These are phyloP conservation scores for Trichomycterus rosablanca DNA, from an alignment of 2,113 vertebrate species.

Conservation along the genomic window DNA sequence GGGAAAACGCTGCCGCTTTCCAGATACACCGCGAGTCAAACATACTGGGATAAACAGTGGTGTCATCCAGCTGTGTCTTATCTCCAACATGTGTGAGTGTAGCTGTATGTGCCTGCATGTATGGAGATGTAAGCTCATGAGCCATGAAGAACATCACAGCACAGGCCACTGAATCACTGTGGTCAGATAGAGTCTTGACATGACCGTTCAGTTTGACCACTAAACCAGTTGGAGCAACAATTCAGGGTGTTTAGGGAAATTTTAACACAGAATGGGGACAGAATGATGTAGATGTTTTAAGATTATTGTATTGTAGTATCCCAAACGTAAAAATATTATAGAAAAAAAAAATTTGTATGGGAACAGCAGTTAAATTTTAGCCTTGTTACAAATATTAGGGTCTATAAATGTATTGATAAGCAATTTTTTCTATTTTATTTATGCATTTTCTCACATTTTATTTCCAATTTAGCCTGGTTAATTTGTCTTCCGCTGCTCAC, in stretches of 20 bases:
- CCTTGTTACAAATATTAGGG: too few species aligned
- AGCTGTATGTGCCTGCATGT: conserved; percentile 28
- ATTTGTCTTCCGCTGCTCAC: too few species aligned
- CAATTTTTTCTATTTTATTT: too few species aligned
- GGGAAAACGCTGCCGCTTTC: conserved; percentile 26
- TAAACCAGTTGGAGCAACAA: not conserved
- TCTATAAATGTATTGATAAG: too few species aligned
- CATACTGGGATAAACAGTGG: conserved; percentile 21
- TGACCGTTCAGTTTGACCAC: conserved; percentile 15
- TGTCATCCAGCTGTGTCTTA: conserved; percentile 32
- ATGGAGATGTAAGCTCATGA: conserved; percentile 31
- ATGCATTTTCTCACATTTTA: too few species aligned
- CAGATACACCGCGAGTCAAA: conserved; percentile 21
- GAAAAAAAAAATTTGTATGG: too few species aligned
- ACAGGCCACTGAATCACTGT: conserved; percentile 21
- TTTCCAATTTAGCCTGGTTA: too few species aligned
- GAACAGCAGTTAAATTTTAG: too few species aligned
- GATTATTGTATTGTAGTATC: too few species aligned
- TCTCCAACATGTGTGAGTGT: conserved; percentile 22
- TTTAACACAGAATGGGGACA: too few species aligned
- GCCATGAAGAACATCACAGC: conserved; percentile 16
- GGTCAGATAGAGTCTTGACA: conserved; percentile 10
- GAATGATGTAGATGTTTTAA: too few species aligned
- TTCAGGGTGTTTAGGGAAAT: not conserved
- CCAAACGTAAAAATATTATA: too few species aligned